phyloP scores from a whole-genome alignment of 2,797 vertebrate genomes.

The Kryptopterus vitreolus region DNA sequence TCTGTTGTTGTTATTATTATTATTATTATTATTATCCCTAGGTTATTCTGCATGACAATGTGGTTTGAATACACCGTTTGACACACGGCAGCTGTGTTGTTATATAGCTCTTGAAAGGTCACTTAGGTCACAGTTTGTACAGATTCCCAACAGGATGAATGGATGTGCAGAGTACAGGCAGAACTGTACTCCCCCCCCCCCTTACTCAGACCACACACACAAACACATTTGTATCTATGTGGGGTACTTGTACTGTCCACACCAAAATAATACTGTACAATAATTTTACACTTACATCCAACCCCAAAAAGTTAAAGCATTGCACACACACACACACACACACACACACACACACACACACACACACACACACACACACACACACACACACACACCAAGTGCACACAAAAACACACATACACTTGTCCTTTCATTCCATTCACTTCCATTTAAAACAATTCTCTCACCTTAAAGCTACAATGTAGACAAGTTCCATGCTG shows the following conservation, averaged over 20 bases:
- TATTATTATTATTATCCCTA: neutral
- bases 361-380: neutral
- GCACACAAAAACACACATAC: neutral
- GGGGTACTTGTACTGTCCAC: neutral
- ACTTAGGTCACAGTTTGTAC: neutral
- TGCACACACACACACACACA: neutral
- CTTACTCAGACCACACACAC: neutral
- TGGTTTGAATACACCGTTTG: neutral
- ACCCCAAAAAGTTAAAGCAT: neutral
- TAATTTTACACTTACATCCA: neutral
- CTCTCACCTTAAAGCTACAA: constrained; percentile 25
- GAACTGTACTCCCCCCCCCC: neutral
- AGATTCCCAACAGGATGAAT: neutral
- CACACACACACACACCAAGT: neutral
- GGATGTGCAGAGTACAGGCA: neutral
- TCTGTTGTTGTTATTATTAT: no score
- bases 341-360: neutral
- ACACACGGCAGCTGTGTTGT: neutral
- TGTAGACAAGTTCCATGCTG: constrained; percentile 16
- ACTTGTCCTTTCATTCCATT: neutral
- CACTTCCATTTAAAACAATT: neutral
- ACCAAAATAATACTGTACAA: neutral
- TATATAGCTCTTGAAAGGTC: neutral
- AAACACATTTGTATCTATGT: neutral
- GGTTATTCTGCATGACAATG: neutral